Evolutionary conservation across 2,113 vertebrate genomes (phyloP), one percentile per base, ranked within the genome.

Genomic region (Piaya cayana): DNA sequence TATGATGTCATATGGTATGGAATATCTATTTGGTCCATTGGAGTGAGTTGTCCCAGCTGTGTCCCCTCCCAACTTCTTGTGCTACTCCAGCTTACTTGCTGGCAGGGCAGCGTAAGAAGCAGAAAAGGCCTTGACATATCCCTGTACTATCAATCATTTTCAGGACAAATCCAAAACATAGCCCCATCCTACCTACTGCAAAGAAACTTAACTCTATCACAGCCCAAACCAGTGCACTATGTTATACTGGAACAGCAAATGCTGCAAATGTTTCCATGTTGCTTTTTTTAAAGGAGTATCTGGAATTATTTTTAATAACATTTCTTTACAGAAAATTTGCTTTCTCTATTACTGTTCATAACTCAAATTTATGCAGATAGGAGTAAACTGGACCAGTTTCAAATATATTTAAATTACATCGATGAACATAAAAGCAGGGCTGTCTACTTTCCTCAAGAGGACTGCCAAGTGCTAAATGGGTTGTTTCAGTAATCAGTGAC

Each of bases 41-140:
- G 47, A 20, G 26, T 42, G 30, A 64, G 23, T 1, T 75, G 18
- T 70, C 26, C 21, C 12, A 8, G 20, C 42, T 53, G 8, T 11
- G 69, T 14, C 32, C 27, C 7, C 23, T 82, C 34, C 32, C 29
- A 67, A 1, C 10, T 67, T 13, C n/a, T 75, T 9, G 22, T 30
- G 25, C 62, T 67, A 6, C 15, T 19, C 22, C 22, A 45, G 25
- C 17, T 45, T 27, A 1, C 34, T 65, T 0, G 0, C 11, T 32
- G 50, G 12, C 12, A 9, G 11, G n/a, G 45, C 13, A 3, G 5
- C 8, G 12, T 42, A 19, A 74, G 22, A 20, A 17, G 15, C 56
- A 82, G 65, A 34, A 49, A 65, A 60, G 47, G 47, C 21, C 47
- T 49, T 49, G 21, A 49, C 22, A 23, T 23, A 49, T 23, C 22